Evolutionary conservation across 2,797 vertebrate genomes (phyloP).

Genomic region (Lindbergichthys nudifrons): DNA sequence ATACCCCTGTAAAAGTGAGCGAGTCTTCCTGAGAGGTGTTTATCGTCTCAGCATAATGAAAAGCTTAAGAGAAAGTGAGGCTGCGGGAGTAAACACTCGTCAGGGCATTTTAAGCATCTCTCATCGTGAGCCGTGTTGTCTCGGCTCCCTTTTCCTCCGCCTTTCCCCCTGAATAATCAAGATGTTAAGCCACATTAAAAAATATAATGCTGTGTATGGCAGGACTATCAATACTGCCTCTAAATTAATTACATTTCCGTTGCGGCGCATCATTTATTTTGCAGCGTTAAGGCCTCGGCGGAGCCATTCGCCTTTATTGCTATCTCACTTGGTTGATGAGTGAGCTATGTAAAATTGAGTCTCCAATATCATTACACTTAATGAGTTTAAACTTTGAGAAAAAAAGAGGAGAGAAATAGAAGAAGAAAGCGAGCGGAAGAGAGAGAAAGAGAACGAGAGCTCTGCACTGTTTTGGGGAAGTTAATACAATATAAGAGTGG

Average conservation of each 20-base stretch:
- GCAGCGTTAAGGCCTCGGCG: slow-evolving; percentile 94
- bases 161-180: slow-evolving; percentile 88
- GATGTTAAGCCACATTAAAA: slow-evolving; percentile 98
- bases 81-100: slow-evolving; percentile 79
- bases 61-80: slow-evolving; percentile 84
- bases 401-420: slow-evolving; percentile 77
- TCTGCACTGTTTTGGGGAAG: slow-evolving; percentile 70
- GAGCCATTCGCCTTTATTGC: slow-evolving; percentile 99
- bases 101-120: slow-evolving; percentile 79
- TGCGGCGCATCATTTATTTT: slow-evolving; percentile 99
- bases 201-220: slow-evolving; percentile 97
- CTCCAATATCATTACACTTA: slow-evolving; percentile 96
- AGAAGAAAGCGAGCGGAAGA: slow-evolving; percentile 48
- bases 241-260: slow-evolving; percentile 99
- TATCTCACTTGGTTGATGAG: slow-evolving; percentile 96
- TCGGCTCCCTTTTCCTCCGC: slow-evolving; percentile 65
- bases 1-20: slow-evolving; percentile 65
- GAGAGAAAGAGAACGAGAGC: slow-evolving; percentile 53
- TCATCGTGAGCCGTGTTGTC: slow-evolving; percentile 77
- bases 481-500: slow-evolving; percentile 77
- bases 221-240: slow-evolving; percentile 99
- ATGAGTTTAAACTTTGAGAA: slow-evolving; percentile 94
- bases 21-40: slow-evolving; percentile 72
- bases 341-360: slow-evolving; percentile 96
- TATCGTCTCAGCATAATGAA: slow-evolving; percentile 81